Conservation (phyloP, 2,797 vertebrate species). For the Phataginus tetradactyla region DNA sequence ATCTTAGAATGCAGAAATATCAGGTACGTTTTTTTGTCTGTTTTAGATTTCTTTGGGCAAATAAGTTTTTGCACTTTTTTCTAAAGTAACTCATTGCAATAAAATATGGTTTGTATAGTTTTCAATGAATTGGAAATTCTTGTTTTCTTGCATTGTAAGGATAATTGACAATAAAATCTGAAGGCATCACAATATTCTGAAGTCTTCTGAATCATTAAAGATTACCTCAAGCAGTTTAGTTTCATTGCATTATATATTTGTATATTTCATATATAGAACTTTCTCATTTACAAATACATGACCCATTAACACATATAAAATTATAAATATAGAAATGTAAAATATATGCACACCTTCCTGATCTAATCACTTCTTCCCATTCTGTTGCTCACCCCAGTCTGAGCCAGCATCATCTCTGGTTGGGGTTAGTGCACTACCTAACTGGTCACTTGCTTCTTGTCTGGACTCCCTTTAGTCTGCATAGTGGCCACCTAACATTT, state of each 20-base stretch:
- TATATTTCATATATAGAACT: neutral
- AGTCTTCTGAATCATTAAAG: slow-evolving; percentile 3
- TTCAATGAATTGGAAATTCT: neutral
- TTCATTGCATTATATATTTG: neutral
- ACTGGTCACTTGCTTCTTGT: neutral
- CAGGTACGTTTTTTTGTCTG: neutral
- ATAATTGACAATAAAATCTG: neutral
- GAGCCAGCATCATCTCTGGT: neutral
- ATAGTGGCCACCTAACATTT: neutral
- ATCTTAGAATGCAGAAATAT: neutral
- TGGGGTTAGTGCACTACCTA: neutral
- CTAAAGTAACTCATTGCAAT: neutral
- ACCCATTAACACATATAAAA: neutral
- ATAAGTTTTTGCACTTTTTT: neutral
- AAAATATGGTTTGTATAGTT: neutral
- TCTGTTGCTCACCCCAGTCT: neutral
- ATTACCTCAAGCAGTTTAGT: slow-evolving; percentile 12
- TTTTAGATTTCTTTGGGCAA: neutral
- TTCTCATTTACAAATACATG: neutral
- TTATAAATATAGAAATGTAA: neutral
- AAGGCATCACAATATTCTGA: neutral
- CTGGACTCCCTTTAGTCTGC: neutral
- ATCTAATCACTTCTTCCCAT: neutral
- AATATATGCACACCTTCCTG: neutral
- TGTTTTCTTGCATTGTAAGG: neutral